Conservation (phyloP, 2,113 vertebrate species). For the Podarcis cretensis region DNA sequence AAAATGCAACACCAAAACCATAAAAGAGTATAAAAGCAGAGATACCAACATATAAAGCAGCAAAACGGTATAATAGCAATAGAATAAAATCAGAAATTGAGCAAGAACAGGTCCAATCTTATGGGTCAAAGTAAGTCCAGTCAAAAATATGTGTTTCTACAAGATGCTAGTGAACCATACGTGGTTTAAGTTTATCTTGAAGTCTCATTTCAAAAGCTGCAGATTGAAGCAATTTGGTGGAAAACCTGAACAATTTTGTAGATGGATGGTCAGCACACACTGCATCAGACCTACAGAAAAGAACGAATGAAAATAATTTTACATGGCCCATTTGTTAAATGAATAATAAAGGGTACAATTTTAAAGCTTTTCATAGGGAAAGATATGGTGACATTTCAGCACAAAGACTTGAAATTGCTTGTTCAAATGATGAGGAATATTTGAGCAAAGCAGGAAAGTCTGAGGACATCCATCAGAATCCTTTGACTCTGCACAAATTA, state of each 20-base stretch:
- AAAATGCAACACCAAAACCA: no score
- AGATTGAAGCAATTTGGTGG: neutral
- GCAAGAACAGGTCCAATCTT: no score
- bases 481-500: neutral
- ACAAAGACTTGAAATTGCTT: neutral
- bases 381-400: neutral
- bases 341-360: neutral
- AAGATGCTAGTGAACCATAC: no score
- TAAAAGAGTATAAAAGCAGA: no score
- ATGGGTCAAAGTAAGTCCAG: no score
- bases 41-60: no score
- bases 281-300: conserved; percentile 3
- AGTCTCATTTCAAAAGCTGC: neutral
- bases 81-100: no score
- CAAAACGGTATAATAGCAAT: no score
- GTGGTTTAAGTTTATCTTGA: neutral
- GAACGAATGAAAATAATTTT: neutral
- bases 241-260: neutral
- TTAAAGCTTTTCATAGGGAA: neutral
- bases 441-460: neutral
- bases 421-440: conserved; percentile 12
- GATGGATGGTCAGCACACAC: neutral
- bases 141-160: no score
- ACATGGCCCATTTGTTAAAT: neutral
- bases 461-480: neutral